A percentile compares a stretch with the other conserved stretches of the same genome.
Conservation (phyloP, 35 echinoderm and acorn worm species). For the Ptychodera flava region DNA sequence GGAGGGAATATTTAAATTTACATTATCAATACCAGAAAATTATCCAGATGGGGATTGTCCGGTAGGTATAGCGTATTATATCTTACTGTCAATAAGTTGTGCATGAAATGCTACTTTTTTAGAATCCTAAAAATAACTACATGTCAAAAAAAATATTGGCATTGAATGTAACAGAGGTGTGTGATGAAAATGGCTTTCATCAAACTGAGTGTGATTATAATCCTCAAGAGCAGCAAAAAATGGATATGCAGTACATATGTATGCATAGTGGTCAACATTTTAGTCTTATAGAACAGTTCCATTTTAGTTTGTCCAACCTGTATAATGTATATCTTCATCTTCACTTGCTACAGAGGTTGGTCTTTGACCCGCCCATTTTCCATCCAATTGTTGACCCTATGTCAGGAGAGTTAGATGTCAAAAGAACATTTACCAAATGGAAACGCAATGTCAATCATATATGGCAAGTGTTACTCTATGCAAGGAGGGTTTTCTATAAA, state of each 20-base stretch:
- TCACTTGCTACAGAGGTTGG: conserved; percentile 56
- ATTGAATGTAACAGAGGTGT: not conserved
- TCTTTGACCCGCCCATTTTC: conserved; percentile 79
- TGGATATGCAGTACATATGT: too few relatives aligned
- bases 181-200: too few relatives aligned
- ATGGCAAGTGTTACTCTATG: conserved; percentile 92
- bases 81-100: not conserved
- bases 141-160: not conserved
- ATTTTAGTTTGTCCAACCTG: too few relatives aligned
- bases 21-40: conserved; percentile 94
- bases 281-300: too few relatives aligned
- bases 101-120: not conserved
- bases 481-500: conserved; percentile 90
- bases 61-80: conserved; percentile 38
- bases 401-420: conserved; percentile 72
- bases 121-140: not conserved
- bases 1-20: conserved; percentile 99
- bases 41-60: conserved; percentile 96
- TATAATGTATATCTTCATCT: not conserved
- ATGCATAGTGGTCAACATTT: too few relatives aligned
- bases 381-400: conserved; percentile 79
- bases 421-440: conserved; percentile 91
- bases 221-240: too few relatives aligned
- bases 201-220: too few relatives aligned
- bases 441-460: conserved; percentile 72